These are phyloP conservation scores for Astropecten irregularis DNA, from an alignment of 53 echinoderm and acorn worm genomes.

Conservation along the genomic window DNA sequence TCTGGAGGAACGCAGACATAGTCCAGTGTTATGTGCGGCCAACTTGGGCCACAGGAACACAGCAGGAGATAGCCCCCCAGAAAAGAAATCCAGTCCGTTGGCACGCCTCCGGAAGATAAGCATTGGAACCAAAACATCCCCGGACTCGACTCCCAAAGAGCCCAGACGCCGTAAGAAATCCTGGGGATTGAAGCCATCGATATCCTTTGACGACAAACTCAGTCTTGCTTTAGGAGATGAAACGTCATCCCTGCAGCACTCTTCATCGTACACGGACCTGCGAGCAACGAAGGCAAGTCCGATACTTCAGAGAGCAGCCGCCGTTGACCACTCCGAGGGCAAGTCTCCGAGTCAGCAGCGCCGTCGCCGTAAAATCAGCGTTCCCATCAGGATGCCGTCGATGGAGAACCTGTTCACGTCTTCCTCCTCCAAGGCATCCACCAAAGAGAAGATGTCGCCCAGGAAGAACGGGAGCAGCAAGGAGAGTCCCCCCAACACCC, in stretches of 20 bases:
- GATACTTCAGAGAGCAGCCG: not conserved
- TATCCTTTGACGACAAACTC: slow-evolving; percentile 5
- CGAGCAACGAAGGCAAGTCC: not conserved
- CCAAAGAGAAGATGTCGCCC: not conserved
- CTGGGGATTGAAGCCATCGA: not conserved
- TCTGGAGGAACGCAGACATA: no score
- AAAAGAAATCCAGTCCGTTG: slow-evolving; percentile 22
- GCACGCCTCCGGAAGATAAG: slow-evolving; percentile 2
- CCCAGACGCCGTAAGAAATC: not conserved
- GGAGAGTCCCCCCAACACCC: not conserved
- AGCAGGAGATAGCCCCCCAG: not conserved
- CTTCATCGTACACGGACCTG: slow-evolving; percentile 32
- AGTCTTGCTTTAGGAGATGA: not conserved
- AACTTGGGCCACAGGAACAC: not conserved
- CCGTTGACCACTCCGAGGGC: not conserved
- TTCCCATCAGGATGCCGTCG: slow-evolving; percentile 40
- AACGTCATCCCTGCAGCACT: not conserved
- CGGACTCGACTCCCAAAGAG: not conserved
- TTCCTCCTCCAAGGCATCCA: not conserved
- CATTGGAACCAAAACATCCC: not conserved
- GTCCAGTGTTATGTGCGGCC: not conserved
- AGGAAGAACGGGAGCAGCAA: not conserved
- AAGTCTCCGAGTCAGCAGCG: not conserved
- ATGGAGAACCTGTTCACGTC: slow-evolving; percentile 39
- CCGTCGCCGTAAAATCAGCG: slow-evolving; percentile 45